These are phyloP conservation scores for Furcifer pardalis DNA, from an alignment of 2,797 vertebrate species.

Conservation along the genomic window DNA sequence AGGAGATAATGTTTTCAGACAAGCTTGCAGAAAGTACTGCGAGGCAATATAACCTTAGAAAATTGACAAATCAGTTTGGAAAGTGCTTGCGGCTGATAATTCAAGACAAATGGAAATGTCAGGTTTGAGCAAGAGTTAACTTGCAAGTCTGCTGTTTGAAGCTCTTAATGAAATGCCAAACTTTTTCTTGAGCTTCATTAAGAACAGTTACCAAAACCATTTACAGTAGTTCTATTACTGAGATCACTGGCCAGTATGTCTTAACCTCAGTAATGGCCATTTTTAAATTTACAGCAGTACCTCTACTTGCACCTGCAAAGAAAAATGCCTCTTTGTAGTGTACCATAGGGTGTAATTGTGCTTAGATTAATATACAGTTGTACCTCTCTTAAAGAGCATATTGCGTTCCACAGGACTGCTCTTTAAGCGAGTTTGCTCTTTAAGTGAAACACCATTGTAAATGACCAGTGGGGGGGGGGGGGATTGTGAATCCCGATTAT, in stretches of 20 bases:
- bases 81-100: neutral
- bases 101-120: neutral
- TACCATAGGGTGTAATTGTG: too few species aligned
- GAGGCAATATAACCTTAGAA: constrained; percentile 10
- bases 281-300: neutral
- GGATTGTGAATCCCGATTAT: too few species aligned
- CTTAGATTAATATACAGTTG: too few species aligned
- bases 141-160: neutral
- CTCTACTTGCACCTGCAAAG: neutral
- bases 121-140: neutral
- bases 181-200: neutral
- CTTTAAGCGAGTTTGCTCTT: too few species aligned
- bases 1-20: neutral
- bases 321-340: neutral
- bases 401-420: too few species aligned
- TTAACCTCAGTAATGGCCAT: neutral
- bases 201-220: neutral
- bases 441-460: too few species aligned
- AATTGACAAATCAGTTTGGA: constrained; percentile 26
- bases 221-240: neutral
- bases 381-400: too few species aligned
- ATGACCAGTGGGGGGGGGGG: too few species aligned
- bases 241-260: neutral
- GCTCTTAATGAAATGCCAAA: neutral
- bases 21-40: neutral